Conservation (phyloP, 2,113 vertebrate species). For the Clarias gariepinus region DNA sequence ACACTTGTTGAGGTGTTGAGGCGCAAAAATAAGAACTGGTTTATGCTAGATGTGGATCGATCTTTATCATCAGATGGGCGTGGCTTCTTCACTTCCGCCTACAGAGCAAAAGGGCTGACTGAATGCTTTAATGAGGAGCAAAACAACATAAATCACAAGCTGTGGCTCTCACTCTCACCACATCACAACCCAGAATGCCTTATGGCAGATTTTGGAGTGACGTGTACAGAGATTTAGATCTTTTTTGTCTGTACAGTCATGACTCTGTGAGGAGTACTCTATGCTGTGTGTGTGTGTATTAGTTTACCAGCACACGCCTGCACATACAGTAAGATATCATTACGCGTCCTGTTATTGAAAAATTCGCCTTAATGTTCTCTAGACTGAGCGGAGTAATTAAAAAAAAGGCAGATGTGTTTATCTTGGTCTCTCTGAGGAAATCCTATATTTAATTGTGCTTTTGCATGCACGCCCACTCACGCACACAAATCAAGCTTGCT, state of each 20-base stretch:
- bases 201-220: background rate
- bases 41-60: background rate
- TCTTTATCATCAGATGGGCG: background rate
- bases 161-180: background rate
- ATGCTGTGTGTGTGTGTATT: background rate
- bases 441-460: background rate
- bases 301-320: background rate
- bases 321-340: slow-evolving; percentile 20
- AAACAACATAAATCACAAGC: background rate
- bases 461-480: background rate
- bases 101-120: background rate
- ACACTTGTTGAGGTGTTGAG: background rate
- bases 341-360: slow-evolving; percentile 43
- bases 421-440: slow-evolving; percentile 29
- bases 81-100: background rate
- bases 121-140: background rate
- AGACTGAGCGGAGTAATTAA: slow-evolving; percentile 46
- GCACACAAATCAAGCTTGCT: background rate
- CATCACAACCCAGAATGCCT: background rate
- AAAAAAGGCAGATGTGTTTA: slow-evolving; percentile 33
- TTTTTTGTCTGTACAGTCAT: background rate
- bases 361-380: slow-evolving; percentile 35
- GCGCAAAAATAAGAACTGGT: background rate
- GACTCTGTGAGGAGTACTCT: background rate
- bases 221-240: background rate